phyloP scores from a whole-genome alignment of 2,888 invertebrate species.

The Monoplex corrugatus region DNA sequence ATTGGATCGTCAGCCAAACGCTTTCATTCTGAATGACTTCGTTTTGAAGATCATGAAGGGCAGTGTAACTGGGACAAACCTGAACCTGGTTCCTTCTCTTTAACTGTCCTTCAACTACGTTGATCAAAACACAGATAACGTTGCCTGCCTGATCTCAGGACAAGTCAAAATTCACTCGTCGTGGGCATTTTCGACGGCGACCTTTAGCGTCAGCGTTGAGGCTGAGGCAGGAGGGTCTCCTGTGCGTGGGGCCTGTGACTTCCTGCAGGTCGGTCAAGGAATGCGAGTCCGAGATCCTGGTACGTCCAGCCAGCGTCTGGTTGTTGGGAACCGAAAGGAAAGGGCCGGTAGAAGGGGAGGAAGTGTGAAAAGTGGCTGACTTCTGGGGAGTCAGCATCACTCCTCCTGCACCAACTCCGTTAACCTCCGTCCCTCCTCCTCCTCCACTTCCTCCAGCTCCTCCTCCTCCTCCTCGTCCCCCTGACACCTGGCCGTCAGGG shows the following conservation, averaged over 20 bases:
- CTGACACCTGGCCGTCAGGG: neutral
- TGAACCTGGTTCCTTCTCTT: neutral
- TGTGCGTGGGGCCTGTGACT: neutral
- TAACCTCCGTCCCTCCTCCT: neutral
- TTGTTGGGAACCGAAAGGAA: conserved; percentile 54
- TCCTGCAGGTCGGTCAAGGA: conserved; percentile 45
- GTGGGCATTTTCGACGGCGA: conserved; percentile 53
- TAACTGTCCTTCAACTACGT: neutral
- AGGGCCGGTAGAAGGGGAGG: conserved; percentile 48
- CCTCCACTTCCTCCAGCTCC: neutral
- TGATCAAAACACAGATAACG: neutral
- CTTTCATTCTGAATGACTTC: neutral
- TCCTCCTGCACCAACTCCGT: neutral
- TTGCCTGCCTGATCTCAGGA: conserved; percentile 25
- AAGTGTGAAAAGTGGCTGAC: conserved; percentile 26
- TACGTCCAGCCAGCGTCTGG: conserved; percentile 29
- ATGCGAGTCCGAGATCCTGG: conserved; percentile 49
- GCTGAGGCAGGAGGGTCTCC: conserved; percentile 53
- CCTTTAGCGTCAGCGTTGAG: conserved; percentile 55
- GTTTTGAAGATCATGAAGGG: neutral
- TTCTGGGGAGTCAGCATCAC: neutral
- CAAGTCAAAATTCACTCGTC: conserved; percentile 55
- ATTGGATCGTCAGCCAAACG: no score
- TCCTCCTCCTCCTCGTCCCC: neutral
- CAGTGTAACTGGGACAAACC: no score